Percentiles rank a stretch among this genome's conserved stretches.
Conservation (phyloP, 2,113 vertebrate genomes). For the Ranitomeya variabilis region DNA sequence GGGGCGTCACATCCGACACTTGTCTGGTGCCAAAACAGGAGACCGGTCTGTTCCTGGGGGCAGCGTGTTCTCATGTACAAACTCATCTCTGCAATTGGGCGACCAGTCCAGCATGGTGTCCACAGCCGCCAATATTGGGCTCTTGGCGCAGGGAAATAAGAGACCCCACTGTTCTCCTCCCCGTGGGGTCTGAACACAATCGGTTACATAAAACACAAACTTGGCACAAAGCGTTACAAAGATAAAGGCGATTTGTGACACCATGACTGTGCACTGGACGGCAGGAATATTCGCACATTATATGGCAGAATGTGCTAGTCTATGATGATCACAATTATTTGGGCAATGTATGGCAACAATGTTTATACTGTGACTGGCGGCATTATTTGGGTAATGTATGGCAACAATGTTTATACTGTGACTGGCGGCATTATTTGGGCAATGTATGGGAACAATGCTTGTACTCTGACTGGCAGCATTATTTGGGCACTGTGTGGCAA, state of each 20-base stretch:
- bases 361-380: neutral
- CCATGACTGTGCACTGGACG: too few relatives aligned
- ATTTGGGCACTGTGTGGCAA: neutral
- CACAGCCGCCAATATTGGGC: too few relatives aligned
- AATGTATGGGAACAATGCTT: neutral
- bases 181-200: too few relatives aligned
- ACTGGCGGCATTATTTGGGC: neutral
- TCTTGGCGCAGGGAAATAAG: too few relatives aligned
- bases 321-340: too few relatives aligned
- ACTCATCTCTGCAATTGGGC: neutral
- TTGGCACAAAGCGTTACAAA: too few relatives aligned
- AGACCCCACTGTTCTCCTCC: too few relatives aligned
- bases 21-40: neutral
- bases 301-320: too few relatives aligned
- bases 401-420: neutral
- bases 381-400: neutral
- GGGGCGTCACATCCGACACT: neutral
- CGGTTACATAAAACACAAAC: too few relatives aligned
- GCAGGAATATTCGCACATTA: too few relatives aligned
- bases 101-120: too few relatives aligned
- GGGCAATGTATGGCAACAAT: neutral
- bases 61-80: neutral
- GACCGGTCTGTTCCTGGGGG: neutral
- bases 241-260: too few relatives aligned
- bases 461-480: neutral